Base-by-base conservation (phyloP, 2,797 vertebrate species). In the Phoeniculus purpureus region DNA sequence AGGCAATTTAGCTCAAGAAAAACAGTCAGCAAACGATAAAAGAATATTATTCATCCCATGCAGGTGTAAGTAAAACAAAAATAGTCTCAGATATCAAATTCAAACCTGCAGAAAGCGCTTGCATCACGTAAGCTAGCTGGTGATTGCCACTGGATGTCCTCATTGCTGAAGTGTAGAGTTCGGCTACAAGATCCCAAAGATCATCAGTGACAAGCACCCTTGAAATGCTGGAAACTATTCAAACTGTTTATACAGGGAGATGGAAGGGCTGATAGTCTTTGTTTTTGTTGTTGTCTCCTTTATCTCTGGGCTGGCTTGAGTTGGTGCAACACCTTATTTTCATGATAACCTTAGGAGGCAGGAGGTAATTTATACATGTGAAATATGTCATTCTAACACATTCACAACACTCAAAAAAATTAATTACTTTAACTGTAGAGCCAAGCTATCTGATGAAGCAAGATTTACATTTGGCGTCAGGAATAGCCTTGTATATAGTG, bases 71-170 rank as follows among this genome's bases (percentile, higher is more conserved):
- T 79, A 81, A 90, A 85, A 83, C 86, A 90, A 78, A 93, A 94
- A 87, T 81, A 93, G 86, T 64, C 70, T 95, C 64, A 71, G 86
- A 85, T 90, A 87, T 55, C 60, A 81, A 89, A 93, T 70, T 83
- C 79, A 94, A 81, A 78, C 79, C 75, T 60, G 62, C 43, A 82
- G 92, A 75, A 87, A 65, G 86, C 7, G 1, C 45, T 85, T 8
- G 4, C 45, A 51, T 90, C 66, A 12, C 1, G 0, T 61, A 92
- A 96, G 90, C 94, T 93, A 95, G 70, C 93, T 95, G 88, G 73
- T 89, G 94, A 93, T 96, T 96, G 93, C 95, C 94, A 95, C 94
- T 94, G 95, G 93, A 94, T 95, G 92, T 94, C 94, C 95, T 94
- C 93, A 93, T 94, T 95, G 94, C 95, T 93, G 94, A 96, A 96